phyloP scores from a whole-genome alignment of 1,140 invertebrate species.

The Phymorhynchus buccinoides region DNA sequence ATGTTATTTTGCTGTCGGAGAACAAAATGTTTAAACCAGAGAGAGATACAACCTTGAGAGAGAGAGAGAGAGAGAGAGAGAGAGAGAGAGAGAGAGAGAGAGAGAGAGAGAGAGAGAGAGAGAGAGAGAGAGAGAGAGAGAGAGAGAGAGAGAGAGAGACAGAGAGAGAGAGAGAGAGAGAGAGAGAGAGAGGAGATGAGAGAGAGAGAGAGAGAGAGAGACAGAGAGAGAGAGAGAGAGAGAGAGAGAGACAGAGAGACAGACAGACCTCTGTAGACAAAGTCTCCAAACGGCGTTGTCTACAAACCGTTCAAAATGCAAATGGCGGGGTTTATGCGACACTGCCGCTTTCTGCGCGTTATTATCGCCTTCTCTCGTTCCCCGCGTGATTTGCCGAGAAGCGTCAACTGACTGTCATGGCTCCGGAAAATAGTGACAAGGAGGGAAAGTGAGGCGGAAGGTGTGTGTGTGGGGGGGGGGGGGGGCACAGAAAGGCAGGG shows the following conservation, averaged over 20 bases:
- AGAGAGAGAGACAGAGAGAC: not conserved
- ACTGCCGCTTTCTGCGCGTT: no score
- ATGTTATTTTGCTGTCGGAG: no score
- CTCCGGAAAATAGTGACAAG: not conserved
- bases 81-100: not conserved
- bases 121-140: not conserved
- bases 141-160: not conserved
- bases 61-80: not conserved
- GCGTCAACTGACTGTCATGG: not conserved
- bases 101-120: not conserved
- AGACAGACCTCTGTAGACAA: not conserved
- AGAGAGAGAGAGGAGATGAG: slow-evolving; percentile 5
- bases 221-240: not conserved
- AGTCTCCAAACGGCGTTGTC: not conserved
- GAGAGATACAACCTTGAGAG: not conserved
- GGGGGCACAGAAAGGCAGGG: not conserved
- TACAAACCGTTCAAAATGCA: no score
- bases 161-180: slow-evolving; percentile 16
- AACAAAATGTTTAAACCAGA: no score
- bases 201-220: not conserved
- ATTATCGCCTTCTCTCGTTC: no score
- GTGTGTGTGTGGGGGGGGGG: not conserved
- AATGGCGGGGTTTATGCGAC: no score
- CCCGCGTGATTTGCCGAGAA: no score
- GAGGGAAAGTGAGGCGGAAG: not conserved